Base-by-base conservation (phyloP, 1,140 invertebrate genomes). In the roundworm (Caenorhabditis elegans) region DNA sequence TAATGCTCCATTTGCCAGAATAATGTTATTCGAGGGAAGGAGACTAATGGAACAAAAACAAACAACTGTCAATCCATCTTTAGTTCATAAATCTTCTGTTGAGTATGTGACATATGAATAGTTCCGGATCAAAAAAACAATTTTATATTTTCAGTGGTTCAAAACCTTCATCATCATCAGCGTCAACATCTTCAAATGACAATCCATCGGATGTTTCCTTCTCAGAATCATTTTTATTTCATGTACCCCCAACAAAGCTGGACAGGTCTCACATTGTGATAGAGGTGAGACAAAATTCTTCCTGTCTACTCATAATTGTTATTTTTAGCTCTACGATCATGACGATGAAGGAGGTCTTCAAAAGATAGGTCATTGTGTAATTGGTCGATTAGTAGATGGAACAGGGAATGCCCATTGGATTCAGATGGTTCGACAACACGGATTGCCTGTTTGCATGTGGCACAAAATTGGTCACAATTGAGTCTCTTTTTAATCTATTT, bases 371-470 rank as follows among this genome's bases (percentile, higher is more conserved):
- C 84, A 85, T 48, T 84, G 82, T 82, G 79, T 85, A 17, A 80
- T 85, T 10, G 84, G 84, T 5, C 83, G 76, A 31, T 75, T 82
- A 4, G 55, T 53, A 15, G 60, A 55, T 36, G 84, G 84, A 31
- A 78, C 79, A 17, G 84, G 84, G 4, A 79, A 83, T 28, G 76
- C 82, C 39, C 84, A 85, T 48, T 85, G 84, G 84, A 22, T 81
- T 19, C 84, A 85, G 34, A 85, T 85, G 84, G 34, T 85, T 13
- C 60, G 80, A 13, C 86, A 85, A 79, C 84, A 85, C 28, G 83
- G 83, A 24, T 77, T 85, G 15, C 84, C 84, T 17, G 83, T 85
- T 15, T 85, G 84, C 39, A 85, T 85, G 84, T 85, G 84, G 84
- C 84, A 85, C 26, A 78, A 70, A 65, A 82, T 82, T 70, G 60